Conservation (phyloP, 2,113 vertebrate genomes). For the Pachyramphus minor region DNA sequence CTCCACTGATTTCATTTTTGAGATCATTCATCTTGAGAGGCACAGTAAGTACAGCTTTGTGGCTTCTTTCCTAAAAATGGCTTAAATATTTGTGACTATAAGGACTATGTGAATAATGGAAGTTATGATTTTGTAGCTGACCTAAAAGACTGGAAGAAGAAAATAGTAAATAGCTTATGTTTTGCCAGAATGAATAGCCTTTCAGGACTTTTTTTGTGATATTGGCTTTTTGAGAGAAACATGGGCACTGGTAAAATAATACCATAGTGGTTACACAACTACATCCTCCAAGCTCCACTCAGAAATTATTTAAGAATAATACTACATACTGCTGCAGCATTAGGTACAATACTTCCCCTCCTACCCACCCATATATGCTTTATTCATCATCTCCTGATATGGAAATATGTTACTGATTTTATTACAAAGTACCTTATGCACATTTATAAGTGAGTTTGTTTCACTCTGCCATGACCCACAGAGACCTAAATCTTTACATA, state of each 20-base stretch:
- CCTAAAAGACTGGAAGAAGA: background rate
- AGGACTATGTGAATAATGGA: background rate
- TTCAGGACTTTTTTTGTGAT: background rate
- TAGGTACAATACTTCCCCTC: background rate
- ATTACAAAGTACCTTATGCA: background rate
- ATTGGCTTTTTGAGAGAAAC: background rate
- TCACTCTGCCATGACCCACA: background rate
- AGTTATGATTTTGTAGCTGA: background rate
- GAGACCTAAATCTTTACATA: background rate
- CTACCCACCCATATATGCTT: background rate
- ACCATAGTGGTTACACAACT: background rate
- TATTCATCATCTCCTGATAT: background rate
- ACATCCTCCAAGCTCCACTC: background rate
- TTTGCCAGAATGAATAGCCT: background rate
- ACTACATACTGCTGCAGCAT: no score
- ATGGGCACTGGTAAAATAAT: background rate
- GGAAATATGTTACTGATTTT: background rate
- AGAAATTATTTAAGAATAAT: no score
- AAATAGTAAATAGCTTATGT: background rate
- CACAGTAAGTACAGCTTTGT: background rate
- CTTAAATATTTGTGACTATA: background rate
- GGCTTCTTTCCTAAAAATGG: background rate
- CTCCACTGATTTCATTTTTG: background rate
- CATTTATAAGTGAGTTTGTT: background rate
- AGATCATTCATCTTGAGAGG: background rate